phyloP scores from a whole-genome alignment of 2,113 vertebrate species.

The Brachionichthys hirsutus region DNA sequence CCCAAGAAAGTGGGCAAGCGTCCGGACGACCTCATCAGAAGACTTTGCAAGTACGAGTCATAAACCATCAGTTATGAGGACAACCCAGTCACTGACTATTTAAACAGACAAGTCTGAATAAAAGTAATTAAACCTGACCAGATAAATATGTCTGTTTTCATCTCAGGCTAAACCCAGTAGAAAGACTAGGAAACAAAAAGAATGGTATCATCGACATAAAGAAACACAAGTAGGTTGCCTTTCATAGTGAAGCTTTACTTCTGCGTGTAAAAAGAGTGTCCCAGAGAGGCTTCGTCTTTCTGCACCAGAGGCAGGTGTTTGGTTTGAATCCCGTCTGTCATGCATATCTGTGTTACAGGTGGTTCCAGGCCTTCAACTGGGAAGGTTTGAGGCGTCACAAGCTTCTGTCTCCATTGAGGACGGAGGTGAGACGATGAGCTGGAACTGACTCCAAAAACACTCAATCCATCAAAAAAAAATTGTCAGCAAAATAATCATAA shows the following conservation, averaged over 20 bases:
- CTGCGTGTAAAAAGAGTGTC: neutral
- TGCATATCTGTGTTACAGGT: constrained; percentile 59
- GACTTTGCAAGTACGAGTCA: constrained; percentile 74
- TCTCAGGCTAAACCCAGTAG: constrained; percentile 74
- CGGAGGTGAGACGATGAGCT: constrained; percentile 67
- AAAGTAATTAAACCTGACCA: too few relatives aligned
- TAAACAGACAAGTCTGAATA: too few relatives aligned
- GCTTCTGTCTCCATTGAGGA: constrained; percentile 74
- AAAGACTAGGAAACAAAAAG: constrained; percentile 81
- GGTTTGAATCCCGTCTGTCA: too few relatives aligned
- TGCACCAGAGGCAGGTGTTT: too few relatives aligned
- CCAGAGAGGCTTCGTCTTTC: too few relatives aligned
- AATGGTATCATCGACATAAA: constrained; percentile 74
- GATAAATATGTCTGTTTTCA: constrained; percentile 4
- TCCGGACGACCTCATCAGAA: constrained; percentile 78
- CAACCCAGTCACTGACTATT: neutral
- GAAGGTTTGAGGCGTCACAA: constrained; percentile 74
- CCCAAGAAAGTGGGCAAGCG: constrained; percentile 76
- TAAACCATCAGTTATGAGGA: neutral
- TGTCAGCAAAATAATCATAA: too few relatives aligned
- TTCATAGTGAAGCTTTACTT: neutral
- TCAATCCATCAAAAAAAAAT: too few relatives aligned
- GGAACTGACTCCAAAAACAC: too few relatives aligned
- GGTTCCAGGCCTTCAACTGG: constrained; percentile 84
- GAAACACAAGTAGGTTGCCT: constrained; percentile 78